A percentile compares a stretch with the other conserved stretches of the same genome.
Conservation (phyloP, 2,113 vertebrate genomes). For the Corydoras sp. region DNA sequence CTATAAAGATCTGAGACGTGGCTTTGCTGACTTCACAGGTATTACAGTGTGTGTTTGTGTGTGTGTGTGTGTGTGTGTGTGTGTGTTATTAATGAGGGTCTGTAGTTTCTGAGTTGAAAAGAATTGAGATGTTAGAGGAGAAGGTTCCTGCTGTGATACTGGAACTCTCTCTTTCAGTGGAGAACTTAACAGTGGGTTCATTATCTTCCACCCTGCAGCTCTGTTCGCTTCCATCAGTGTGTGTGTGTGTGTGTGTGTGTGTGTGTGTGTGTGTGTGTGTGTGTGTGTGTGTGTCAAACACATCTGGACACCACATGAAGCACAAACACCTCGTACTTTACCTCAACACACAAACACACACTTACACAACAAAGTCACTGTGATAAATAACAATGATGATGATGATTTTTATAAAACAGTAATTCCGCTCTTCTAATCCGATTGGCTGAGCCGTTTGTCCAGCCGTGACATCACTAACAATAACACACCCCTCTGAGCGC, state of each 20-base stretch:
- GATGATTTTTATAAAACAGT: neutral
- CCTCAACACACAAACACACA: constrained; percentile 9
- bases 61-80: neutral
- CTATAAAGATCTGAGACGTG: neutral
- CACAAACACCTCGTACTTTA: constrained; percentile 39
- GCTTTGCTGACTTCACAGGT: neutral
- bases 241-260: constrained; percentile 39
- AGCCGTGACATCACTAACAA: too few relatives aligned
- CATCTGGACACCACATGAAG: constrained; percentile 68
- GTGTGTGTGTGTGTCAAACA: constrained; percentile 48
- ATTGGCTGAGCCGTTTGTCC: too few relatives aligned
- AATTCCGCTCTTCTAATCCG: too few relatives aligned
- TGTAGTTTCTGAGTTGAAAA: neutral
- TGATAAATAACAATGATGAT: neutral
- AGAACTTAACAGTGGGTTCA: constrained; percentile 56
- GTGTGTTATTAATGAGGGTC: constrained; percentile 7
- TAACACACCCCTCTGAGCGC: too few relatives aligned
- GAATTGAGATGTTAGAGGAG: constrained; percentile 6
- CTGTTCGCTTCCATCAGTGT: constrained; percentile 27
- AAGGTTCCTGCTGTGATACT: constrained; percentile 6
- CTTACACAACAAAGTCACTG: neutral
- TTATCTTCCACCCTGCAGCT: constrained; percentile 56
- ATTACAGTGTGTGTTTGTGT: neutral
- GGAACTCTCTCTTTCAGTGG: constrained; percentile 27
- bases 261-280: too few relatives aligned